Evolutionary conservation across 1,140 invertebrate genomes (phyloP).

Genomic region (Oreohelix idahoensis): DNA sequence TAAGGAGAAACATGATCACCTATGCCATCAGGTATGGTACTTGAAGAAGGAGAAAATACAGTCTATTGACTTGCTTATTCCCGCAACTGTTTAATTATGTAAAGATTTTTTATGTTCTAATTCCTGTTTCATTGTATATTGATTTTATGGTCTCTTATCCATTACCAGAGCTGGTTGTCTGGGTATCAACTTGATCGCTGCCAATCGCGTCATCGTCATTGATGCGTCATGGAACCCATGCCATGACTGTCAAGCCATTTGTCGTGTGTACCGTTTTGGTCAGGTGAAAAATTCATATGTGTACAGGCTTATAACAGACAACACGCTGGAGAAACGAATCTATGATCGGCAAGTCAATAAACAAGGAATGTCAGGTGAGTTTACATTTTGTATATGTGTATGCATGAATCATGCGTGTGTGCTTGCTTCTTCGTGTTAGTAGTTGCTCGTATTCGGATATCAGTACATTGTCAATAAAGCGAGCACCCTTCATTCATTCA

Average conservation of each 20-base stretch:
- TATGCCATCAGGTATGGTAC: no score
- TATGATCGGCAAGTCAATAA: constrained; percentile 98
- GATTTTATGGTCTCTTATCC: not conserved
- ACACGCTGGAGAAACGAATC: constrained; percentile 96
- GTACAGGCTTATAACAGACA: constrained; percentile 96
- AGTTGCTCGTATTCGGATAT: no score
- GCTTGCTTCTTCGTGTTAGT: not conserved
- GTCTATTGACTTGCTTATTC: no score
- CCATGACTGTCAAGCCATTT: constrained; percentile 98
- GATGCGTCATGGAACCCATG: constrained; percentile 99
- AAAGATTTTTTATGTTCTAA: no score
- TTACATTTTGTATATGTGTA: not conserved
- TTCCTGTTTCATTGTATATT: not conserved
- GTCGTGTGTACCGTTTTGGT: constrained; percentile 96
- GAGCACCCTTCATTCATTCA: no score
- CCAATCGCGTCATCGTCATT: constrained; percentile 96
- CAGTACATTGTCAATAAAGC: no score
- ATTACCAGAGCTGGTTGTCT: constrained; percentile 88
- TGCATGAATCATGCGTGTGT: not conserved
- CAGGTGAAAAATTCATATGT: constrained; percentile 95
- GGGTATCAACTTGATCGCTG: constrained; percentile 95
- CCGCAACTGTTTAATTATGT: no score
- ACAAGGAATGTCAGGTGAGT: constrained; percentile 86
- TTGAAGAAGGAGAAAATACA: no score
- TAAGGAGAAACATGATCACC: no score